Conservation (phyloP, 1,140 invertebrate genomes). For the Coptotermes formosanus region DNA sequence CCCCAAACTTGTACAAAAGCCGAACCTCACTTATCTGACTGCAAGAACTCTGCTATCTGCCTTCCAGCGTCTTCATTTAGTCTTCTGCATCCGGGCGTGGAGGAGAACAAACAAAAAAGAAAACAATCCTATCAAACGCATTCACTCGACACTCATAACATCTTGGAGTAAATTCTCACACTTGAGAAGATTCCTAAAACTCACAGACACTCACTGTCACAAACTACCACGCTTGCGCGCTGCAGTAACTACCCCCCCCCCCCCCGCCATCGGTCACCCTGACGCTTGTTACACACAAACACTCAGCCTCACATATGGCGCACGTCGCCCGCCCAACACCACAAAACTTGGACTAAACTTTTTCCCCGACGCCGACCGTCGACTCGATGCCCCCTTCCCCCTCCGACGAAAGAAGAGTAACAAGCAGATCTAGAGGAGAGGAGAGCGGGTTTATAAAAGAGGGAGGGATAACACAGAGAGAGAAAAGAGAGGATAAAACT, state of each 20-base stretch:
- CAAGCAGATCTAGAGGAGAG: conserved; percentile 9
- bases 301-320: conserved; percentile 19
- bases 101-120: neutral
- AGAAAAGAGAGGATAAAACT: conserved; percentile 2
- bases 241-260: neutral
- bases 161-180: conserved; percentile 7
- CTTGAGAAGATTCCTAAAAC: neutral
- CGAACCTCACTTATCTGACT: neutral
- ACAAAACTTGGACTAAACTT: conserved; percentile 31
- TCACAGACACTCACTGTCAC: conserved; percentile 7
- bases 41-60: neutral
- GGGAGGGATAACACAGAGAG: neutral
- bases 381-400: conserved; percentile 1
- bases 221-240: neutral
- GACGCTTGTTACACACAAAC: conserved; percentile 20
- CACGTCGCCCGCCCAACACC: conserved; percentile 22
- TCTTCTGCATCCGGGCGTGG: neutral
- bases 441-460: neutral
- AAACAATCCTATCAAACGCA: neutral
- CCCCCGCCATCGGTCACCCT: neutral
- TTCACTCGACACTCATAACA: conserved; percentile 1
- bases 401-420: conserved; percentile 14
- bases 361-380: conserved; percentile 13
- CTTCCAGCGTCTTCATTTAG: neutral
- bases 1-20: neutral